Evolutionary conservation across 2,113 vertebrate genomes (phyloP), one percentile per base, ranked within the genome.

Genomic region (Brachyhypopomus gauderio): DNA sequence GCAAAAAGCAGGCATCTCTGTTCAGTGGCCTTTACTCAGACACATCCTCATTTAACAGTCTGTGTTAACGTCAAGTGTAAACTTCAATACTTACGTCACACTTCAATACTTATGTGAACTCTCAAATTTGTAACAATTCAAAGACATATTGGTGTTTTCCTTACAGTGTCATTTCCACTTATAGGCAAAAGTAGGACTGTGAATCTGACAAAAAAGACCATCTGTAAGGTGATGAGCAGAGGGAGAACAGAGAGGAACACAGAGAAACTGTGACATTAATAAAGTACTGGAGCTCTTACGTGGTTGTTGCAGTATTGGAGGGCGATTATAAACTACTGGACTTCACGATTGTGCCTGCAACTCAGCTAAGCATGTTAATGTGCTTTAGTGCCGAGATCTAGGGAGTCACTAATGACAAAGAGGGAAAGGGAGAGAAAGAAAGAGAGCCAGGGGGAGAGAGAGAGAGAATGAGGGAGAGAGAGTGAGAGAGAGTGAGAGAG

Each of bases 351-450:
- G 72, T 36, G 80, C 55, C 8, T 3, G 79, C 67, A 80, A 75
- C 86, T 89, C 85, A 86, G 86, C 90, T 89, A 87, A 87, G 90
- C 85, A 41, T 86, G 74, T 86, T 84, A 77, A 90, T 86, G 80
- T 86, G 60, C 80, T 83, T 89, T 89, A 85, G 85, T 83, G 83
- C 56, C 59, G 38, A 25, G 63, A 63, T 75, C 34, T 70, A 48
- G 52, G 56, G 59, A 36, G 78, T 60, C 80, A 85, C 86, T 75
- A 81, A 86, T 84, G 84, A 48, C n/a, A n/a, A n/a, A n/a, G n/a
- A n/a, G n/a, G n/a, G n/a, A n/a, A n/a, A n/a, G n/a, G n/a, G 45
- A 48, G 3, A 41, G 38, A 41, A 41, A n/a, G n/a, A n/a, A n/a
- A n/a, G n/a, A n/a, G n/a, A n/a, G n/a, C n/a, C n/a, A n/a, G n/a